phyloP scores from a whole-genome alignment of 2,888 invertebrate species.

The Brassicogethes aeneus region DNA sequence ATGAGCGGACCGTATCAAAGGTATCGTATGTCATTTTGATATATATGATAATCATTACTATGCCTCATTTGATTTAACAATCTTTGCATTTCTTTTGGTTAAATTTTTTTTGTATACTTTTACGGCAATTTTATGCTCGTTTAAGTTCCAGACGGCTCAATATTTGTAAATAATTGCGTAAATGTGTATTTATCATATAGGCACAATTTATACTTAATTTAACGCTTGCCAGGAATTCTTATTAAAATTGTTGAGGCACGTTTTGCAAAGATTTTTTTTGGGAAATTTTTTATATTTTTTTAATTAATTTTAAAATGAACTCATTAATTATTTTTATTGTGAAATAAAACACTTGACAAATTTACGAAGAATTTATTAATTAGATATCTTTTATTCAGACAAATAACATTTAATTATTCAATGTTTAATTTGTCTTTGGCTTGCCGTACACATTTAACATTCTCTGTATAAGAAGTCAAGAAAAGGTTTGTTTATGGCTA shows the following conservation, averaged over 20 bases:
- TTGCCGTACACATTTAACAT: too few relatives aligned
- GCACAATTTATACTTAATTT: not conserved
- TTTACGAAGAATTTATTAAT: too few relatives aligned
- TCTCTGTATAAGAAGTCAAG: not conserved
- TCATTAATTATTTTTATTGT: too few relatives aligned
- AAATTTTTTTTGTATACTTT: not conserved
- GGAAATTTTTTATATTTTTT: too few relatives aligned
- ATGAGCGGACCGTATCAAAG: slow-evolving; percentile 31
- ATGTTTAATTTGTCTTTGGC: too few relatives aligned
- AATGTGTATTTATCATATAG: not conserved
- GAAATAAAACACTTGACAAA: too few relatives aligned
- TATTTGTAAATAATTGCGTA: slow-evolving; percentile 1
- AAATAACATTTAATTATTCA: too few relatives aligned
- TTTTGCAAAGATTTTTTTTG: not conserved
- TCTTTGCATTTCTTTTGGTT: slow-evolving; percentile 1
- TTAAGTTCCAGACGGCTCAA: slow-evolving; percentile 2
- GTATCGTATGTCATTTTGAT: slow-evolving; percentile 32
- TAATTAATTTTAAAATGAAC: too few relatives aligned
- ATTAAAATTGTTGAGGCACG: not conserved
- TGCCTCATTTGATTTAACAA: slow-evolving; percentile 11
- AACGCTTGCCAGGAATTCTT: not conserved
- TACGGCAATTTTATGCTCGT: slow-evolving; percentile 2
- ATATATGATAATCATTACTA: slow-evolving; percentile 24
- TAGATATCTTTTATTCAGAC: too few relatives aligned
- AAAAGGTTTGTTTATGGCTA: not conserved